phyloP scores from a whole-genome alignment of 2,888 invertebrate species.

The Malachius bipustulatus region DNA sequence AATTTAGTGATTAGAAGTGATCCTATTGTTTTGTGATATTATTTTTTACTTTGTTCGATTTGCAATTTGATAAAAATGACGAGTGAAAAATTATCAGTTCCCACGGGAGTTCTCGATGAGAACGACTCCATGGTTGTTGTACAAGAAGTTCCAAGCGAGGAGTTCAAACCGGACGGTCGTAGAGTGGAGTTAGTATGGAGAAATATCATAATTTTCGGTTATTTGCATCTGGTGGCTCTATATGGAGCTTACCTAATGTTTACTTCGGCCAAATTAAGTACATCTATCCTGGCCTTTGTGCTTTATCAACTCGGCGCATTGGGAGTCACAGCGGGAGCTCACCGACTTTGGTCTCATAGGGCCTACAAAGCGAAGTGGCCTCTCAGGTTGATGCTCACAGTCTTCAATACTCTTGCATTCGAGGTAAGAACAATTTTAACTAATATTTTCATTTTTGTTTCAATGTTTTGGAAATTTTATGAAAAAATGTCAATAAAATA shows the following conservation, averaged over 20 bases:
- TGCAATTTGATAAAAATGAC: too few relatives aligned
- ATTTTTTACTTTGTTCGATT: too few relatives aligned
- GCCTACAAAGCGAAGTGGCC: slow-evolving; percentile 93
- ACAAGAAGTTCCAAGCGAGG: slow-evolving; percentile 18
- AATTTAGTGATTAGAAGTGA: too few relatives aligned
- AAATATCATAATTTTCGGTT: slow-evolving; percentile 75
- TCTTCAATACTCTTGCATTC: slow-evolving; percentile 83
- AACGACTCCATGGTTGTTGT: slow-evolving; percentile 46
- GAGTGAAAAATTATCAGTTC: too few relatives aligned
- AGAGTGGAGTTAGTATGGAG: slow-evolving; percentile 64
- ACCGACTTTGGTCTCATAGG: slow-evolving; percentile 90
- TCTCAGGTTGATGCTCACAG: slow-evolving; percentile 61
- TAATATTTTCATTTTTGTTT: too few relatives aligned
- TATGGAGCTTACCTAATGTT: slow-evolving; percentile 65
- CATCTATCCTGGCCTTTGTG: slow-evolving; percentile 52
- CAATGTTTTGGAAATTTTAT: too few relatives aligned
- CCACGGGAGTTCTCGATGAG: slow-evolving; percentile 53
- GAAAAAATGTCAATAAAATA: too few relatives aligned
- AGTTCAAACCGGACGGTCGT: slow-evolving; percentile 27
- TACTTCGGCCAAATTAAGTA: slow-evolving; percentile 64
- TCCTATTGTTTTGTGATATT: too few relatives aligned
- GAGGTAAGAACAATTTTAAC: slow-evolving; percentile 45
- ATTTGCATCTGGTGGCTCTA: slow-evolving; percentile 55
- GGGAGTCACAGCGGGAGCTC: slow-evolving; percentile 95
- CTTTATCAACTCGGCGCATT: slow-evolving; percentile 70